Base-by-base conservation (phyloP, 2,888 invertebrate genomes). In the Epistrophe eligans region DNA sequence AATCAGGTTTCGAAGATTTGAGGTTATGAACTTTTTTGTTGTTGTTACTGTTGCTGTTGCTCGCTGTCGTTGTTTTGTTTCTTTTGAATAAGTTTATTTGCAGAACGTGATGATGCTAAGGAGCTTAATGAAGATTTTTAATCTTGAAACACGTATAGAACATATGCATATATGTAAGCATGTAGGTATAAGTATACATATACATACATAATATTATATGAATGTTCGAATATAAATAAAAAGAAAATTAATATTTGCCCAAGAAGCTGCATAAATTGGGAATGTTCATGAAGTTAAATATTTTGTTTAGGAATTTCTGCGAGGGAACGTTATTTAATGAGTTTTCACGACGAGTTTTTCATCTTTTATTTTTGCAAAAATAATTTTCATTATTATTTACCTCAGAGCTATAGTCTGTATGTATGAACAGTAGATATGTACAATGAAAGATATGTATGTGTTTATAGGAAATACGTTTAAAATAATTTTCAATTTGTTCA, bases 1-100 rank as follows among this genome's bases (percentile, higher is more conserved):
- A 84, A 79, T 84, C 70, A 64, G 71, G 80, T 84, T 84, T 79
- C 70, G 45, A 52, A 72, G 71, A 72, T 80, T 84, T 79, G 48
- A 58, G 79, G 70, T 71, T 79, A 64, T 57, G 64, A 71, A 76
- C 58, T 71, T 76, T 81, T 50, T 67, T 57, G 11, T 40, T 55
- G n/a, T 50, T 48, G 15, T 28, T 35, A 15, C 60, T 64, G 8
- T 52, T 74, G 8, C 50, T 77, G 1, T 32, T 58, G 8, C 38
- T 50, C 15, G n/a, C n/a, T 32, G 11, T 24, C 24, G 24, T 28
- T 55, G 17, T 24, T 58, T 35, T 57, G 50, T 55, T 35, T 35
- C 32, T 74, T 55, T 24, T 13, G 38, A 52, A 64, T 24, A 66
- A 40, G 64, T 72, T 84, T 79, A 77, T 84, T 84, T 80, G 55